Conservation (phyloP, 2,888 invertebrate genomes). For the Drosophila hamatofila region DNA sequence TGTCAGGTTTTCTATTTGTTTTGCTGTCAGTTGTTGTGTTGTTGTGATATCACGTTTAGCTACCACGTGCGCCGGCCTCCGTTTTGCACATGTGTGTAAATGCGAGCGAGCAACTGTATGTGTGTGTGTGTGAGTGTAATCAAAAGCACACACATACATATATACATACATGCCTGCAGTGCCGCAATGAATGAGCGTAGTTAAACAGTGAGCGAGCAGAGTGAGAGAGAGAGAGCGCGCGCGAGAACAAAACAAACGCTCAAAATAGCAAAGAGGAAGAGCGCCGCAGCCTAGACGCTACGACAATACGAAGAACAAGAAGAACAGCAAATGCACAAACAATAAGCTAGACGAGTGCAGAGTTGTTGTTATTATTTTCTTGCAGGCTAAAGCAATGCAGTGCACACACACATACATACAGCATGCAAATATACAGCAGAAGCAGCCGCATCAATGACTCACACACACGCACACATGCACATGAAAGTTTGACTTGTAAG, state of each 20-base stretch:
- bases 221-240: slow-evolving; percentile 11
- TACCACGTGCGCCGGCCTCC: slow-evolving; percentile 82
- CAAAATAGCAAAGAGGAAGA: slow-evolving; percentile 30
- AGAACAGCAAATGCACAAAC: slow-evolving; percentile 23
- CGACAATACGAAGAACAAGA: slow-evolving; percentile 12
- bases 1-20: slow-evolving; percentile 79
- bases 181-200: slow-evolving; percentile 50
- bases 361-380: slow-evolving; percentile 11
- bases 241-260: slow-evolving; percentile 52
- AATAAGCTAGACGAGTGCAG: slow-evolving; percentile 6
- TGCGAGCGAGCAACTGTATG: slow-evolving; percentile 1
- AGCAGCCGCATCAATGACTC: slow-evolving; percentile 11
- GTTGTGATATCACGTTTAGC: slow-evolving; percentile 84
- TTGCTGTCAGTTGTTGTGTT: slow-evolving; percentile 72
- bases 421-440: neutral
- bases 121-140: slow-evolving; percentile 13
- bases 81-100: slow-evolving; percentile 49
- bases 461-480: slow-evolving; percentile 3
- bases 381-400: slow-evolving; percentile 29
- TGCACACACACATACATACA: slow-evolving; percentile 28
- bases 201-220: slow-evolving; percentile 6
- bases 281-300: slow-evolving; percentile 9
- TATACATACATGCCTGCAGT: slow-evolving; percentile 18
- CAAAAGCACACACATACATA: slow-evolving; percentile 12
- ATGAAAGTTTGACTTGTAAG: neutral